These are phyloP conservation scores for Anoura caudifer DNA, from an alignment of 2,113 vertebrate genomes.

Conservation along the genomic window DNA sequence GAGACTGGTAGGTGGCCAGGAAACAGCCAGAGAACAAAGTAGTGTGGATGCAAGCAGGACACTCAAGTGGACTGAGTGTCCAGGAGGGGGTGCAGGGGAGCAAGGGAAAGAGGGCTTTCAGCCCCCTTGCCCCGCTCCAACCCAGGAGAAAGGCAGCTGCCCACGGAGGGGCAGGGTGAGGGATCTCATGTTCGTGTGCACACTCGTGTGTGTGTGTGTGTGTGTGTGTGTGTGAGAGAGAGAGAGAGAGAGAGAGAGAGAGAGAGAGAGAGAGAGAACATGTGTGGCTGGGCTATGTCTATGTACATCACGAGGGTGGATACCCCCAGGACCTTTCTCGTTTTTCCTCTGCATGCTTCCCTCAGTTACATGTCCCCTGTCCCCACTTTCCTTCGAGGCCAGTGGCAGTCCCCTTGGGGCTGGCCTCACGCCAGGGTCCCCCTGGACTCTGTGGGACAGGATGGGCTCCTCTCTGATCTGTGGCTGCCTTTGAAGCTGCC, in stretches of 20 bases:
- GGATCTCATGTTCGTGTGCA: no score
- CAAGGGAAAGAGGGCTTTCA: not conserved
- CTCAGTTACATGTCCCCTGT: not conserved
- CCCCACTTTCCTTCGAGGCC: not conserved
- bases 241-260: not conserved
- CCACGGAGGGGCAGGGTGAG: not conserved
- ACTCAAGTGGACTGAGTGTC: not conserved
- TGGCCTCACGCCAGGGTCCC: not conserved
- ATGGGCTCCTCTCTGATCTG: not conserved
- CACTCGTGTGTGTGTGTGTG: not conserved
- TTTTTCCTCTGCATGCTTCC: not conserved
- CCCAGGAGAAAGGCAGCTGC: not conserved
- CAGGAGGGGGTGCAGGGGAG: not conserved
- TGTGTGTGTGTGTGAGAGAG: not conserved
- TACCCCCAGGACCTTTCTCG: not conserved
- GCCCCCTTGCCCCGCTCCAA: not conserved
- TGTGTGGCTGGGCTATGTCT: not conserved
- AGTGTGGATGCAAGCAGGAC: not conserved
- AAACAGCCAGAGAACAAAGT: not conserved
- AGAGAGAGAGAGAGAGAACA: not conserved
- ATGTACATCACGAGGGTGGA: not conserved
- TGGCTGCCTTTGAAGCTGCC: slow-evolving; percentile 37
- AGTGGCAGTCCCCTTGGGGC: not conserved
- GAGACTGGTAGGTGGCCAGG: not conserved
- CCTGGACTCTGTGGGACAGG: not conserved